These are phyloP conservation scores for Trematomus loennbergii DNA, from an alignment of 2,113 vertebrate genomes.

Conservation along the genomic window DNA sequence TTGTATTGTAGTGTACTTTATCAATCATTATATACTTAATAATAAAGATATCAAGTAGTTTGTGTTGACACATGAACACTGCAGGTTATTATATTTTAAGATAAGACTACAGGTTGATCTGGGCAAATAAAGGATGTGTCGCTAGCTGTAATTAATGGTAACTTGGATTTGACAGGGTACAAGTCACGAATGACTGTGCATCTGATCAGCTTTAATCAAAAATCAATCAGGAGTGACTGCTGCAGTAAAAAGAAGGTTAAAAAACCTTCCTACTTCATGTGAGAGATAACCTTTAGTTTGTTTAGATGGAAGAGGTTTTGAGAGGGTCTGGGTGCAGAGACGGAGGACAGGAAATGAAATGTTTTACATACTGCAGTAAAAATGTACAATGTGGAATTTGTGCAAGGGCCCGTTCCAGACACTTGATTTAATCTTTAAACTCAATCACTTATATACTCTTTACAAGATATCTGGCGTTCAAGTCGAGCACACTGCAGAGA, in stretches of 20 bases:
- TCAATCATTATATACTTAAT: too few species aligned
- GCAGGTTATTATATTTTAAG: too few species aligned
- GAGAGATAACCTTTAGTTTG: neutral
- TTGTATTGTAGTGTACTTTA: too few species aligned
- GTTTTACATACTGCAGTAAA: slow-evolving; percentile 58
- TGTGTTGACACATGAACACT: too few species aligned
- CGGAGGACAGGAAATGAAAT: slow-evolving; percentile 67
- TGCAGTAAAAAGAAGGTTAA: neutral
- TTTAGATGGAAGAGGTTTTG: slow-evolving; percentile 8
- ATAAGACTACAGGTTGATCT: too few species aligned
- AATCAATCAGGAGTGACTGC: neutral
- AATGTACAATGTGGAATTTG: slow-evolving; percentile 59
- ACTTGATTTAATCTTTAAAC: slow-evolving; percentile 27
- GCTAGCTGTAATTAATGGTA: too few species aligned
- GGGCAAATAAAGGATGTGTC: too few species aligned
- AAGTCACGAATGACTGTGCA: too few species aligned
- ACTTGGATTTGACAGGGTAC: too few species aligned
- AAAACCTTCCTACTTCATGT: neutral
- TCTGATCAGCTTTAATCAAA: too few species aligned
- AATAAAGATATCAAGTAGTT: too few species aligned
- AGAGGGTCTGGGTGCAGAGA: slow-evolving; percentile 10
- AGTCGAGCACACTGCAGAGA: neutral
- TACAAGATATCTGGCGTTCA: neutral
- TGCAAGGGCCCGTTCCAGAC: neutral
- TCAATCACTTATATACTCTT: neutral